Conservation (phyloP, 2,113 vertebrate genomes). For the Centropus unirufus region DNA sequence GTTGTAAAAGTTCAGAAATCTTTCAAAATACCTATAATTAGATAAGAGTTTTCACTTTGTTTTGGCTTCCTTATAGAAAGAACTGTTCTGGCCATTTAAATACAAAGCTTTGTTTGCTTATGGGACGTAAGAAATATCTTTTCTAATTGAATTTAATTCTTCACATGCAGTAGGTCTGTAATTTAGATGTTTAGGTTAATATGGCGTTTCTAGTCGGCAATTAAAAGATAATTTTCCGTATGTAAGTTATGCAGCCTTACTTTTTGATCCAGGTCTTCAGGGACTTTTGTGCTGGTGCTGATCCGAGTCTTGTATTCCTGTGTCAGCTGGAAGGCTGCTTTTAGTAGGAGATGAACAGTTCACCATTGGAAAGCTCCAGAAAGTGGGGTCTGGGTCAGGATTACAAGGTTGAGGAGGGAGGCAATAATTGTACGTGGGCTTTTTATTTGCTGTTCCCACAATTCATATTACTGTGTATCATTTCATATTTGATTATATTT, state of each 20-base stretch:
- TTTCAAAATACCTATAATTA: not conserved
- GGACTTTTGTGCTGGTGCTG: not conserved
- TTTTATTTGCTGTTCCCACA: not conserved
- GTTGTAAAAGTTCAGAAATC: not conserved
- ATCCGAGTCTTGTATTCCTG: not conserved
- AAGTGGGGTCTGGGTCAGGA: not conserved
- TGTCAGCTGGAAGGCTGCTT: not conserved
- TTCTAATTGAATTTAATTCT: not conserved
- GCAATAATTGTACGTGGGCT: accelerated
- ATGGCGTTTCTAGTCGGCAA: not conserved
- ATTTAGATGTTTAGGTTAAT: not conserved
- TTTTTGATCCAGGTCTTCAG: not conserved
- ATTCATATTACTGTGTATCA: not conserved
- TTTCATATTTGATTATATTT: not conserved
- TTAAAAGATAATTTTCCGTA: not conserved
- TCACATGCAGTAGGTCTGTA: not conserved
- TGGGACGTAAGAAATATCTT: not conserved
- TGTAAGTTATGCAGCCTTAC: not conserved
- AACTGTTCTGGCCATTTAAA: not conserved
- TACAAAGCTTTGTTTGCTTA: not conserved
- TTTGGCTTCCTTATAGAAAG: not conserved
- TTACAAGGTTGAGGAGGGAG: not conserved
- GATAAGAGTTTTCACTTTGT: not conserved
- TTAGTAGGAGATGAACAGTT: not conserved
- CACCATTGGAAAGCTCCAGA: not conserved